Percentiles rank a stretch among this genome's conserved stretches.
Evolutionary conservation across 2,113 vertebrate genomes (phyloP).

Genomic region (Dinomys branickii): DNA sequence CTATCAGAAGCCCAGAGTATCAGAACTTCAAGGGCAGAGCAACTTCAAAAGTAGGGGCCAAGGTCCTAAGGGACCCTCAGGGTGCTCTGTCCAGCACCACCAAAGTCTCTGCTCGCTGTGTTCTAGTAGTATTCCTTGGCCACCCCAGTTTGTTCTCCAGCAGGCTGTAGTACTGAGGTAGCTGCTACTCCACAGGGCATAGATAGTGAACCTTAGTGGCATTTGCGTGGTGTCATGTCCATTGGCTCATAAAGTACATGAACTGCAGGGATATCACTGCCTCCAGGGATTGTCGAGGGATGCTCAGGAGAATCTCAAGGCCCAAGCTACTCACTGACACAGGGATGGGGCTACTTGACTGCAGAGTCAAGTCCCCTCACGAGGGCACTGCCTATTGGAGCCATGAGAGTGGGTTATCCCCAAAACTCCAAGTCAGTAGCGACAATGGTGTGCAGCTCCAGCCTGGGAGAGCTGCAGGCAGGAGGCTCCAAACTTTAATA

Average conservation of each 20-base stretch:
- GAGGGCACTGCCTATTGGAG: too few species aligned
- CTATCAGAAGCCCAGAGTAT: background rate
- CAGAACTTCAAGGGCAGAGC: background rate
- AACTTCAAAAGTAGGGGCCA: background rate
- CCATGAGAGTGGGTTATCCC: background rate
- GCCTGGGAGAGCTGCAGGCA: background rate
- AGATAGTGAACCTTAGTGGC: background rate
- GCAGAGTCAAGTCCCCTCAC: background rate
- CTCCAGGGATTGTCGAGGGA: background rate
- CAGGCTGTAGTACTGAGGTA: too few species aligned
- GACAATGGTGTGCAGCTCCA: too few species aligned
- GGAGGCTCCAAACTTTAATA: background rate
- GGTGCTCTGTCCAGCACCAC: background rate
- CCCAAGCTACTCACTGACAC: background rate
- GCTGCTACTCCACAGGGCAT: background rate
- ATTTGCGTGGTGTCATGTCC: background rate
- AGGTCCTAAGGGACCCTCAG: background rate
- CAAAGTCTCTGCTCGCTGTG: background rate
- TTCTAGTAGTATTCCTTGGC: too few species aligned
- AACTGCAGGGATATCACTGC: background rate
- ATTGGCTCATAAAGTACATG: background rate
- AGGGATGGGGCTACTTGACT: too few species aligned
- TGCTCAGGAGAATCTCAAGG: background rate
- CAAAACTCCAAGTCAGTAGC: background rate
- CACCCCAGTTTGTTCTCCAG: background rate